Percentiles rank a stretch among this genome's conserved stretches.
Conservation (phyloP, 2,797 vertebrate species). For the Anabacerthia variegaticeps region DNA sequence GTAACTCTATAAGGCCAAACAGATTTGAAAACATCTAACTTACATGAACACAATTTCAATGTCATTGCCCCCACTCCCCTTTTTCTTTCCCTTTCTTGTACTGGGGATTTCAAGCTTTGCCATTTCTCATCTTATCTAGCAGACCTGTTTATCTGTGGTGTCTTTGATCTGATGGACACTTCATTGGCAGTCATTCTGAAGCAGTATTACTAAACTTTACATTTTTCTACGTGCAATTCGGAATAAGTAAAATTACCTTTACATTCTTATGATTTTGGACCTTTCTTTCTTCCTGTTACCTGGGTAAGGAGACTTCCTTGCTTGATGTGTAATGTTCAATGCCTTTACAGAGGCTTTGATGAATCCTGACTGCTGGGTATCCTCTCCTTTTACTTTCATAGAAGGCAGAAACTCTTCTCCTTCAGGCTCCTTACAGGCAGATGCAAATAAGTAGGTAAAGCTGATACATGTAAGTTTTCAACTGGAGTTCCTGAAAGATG, state of each 20-base stretch:
- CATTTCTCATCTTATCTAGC: not conserved
- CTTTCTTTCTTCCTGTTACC: not conserved
- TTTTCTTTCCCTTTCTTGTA: not conserved
- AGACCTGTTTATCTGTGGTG: not conserved
- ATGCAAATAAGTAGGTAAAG: not conserved
- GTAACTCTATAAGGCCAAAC: not conserved
- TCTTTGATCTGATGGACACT: not conserved
- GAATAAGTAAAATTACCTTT: not conserved
- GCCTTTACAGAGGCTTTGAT: not conserved
- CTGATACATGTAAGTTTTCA: not conserved
- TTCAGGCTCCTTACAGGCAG: not conserved
- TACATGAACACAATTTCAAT: not conserved
- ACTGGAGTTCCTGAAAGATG: not conserved
- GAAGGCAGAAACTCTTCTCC: not conserved
- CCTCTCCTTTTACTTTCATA: not conserved
- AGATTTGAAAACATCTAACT: not conserved
- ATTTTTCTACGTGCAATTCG: not conserved
- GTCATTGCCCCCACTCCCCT: fast-evolving
- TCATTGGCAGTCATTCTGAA: not conserved
- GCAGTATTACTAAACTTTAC: not conserved
- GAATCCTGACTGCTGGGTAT: not conserved
- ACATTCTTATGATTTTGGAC: not conserved
- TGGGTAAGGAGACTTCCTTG: not conserved
- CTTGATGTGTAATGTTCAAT: fast-evolving
- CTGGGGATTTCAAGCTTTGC: not conserved